Conservation (phyloP, 1,140 invertebrate genomes). For the Calliopsis andreniformis region DNA sequence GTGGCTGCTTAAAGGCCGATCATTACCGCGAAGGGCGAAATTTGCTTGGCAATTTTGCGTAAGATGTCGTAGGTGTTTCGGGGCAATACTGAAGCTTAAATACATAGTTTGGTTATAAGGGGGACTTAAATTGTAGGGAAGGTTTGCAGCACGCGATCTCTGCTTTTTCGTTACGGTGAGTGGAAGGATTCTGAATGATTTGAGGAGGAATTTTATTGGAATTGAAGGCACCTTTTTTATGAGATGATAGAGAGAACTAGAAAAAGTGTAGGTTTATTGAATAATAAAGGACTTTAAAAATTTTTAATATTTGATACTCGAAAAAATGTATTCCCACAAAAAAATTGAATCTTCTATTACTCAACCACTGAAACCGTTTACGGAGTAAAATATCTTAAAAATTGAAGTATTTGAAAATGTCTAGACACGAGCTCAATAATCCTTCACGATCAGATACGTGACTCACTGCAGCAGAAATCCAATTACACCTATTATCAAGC, state of each 20-base stretch:
- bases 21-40: slow-evolving; percentile 45
- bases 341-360: no score
- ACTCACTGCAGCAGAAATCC: no score
- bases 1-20: slow-evolving; percentile 50
- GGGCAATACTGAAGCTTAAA: not conserved
- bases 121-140: slow-evolving; percentile 12
- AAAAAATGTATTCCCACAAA: no score
- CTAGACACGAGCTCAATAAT: no score
- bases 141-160: slow-evolving; percentile 13
- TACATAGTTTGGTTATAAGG: not conserved
- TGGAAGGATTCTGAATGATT: not conserved
- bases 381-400: no score
- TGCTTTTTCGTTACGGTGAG: not conserved
- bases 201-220: not conserved
- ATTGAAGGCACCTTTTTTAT: slow-evolving; percentile 1
- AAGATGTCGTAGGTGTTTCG: slow-evolving; percentile 40
- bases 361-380: no score
- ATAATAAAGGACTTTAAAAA: no score
- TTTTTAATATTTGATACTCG: no score
- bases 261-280: no score
- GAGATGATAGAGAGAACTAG: not conserved
- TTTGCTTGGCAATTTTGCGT: slow-evolving; percentile 17
- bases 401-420: no score
- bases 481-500: no score
- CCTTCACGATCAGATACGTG: no score